phyloP scores from a whole-genome alignment of 2,113 vertebrate genomes.

The Mystacornis crossleyi region DNA sequence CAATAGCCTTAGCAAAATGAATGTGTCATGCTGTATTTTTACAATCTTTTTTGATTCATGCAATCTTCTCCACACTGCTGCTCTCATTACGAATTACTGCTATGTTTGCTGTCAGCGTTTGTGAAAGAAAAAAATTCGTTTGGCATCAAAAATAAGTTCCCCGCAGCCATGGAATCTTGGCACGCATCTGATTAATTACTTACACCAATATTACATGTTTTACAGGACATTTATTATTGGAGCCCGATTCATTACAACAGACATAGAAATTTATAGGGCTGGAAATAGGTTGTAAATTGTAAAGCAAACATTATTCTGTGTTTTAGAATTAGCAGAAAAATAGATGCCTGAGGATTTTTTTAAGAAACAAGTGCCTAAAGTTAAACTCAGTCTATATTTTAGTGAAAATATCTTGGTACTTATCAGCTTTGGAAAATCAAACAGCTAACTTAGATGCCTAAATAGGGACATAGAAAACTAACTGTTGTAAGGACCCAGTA shows the following conservation, averaged over 20 bases:
- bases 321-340: conserved; percentile 32
- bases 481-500: neutral
- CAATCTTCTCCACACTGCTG: neutral
- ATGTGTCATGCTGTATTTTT: neutral
- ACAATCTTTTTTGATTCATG: neutral
- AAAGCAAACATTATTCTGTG: neutral
- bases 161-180: neutral
- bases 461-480: neutral
- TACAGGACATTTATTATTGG: conserved; percentile 41
- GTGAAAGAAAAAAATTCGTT: conserved; percentile 24
- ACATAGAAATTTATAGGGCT: conserved; percentile 1
- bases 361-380: neutral
- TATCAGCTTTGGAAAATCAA: neutral
- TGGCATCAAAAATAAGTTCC: conserved; percentile 17
- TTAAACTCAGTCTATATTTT: neutral
- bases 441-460: neutral
- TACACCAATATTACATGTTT: conserved; percentile 22
- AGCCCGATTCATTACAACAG: neutral
- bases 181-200: neutral
- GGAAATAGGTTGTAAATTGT: neutral
- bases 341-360: neutral
- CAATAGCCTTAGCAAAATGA: neutral
- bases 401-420: neutral
- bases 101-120: neutral
- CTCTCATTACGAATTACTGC: neutral